Conservation (phyloP, 2,797 vertebrate species). For the Philypnodon macrostomus region DNA sequence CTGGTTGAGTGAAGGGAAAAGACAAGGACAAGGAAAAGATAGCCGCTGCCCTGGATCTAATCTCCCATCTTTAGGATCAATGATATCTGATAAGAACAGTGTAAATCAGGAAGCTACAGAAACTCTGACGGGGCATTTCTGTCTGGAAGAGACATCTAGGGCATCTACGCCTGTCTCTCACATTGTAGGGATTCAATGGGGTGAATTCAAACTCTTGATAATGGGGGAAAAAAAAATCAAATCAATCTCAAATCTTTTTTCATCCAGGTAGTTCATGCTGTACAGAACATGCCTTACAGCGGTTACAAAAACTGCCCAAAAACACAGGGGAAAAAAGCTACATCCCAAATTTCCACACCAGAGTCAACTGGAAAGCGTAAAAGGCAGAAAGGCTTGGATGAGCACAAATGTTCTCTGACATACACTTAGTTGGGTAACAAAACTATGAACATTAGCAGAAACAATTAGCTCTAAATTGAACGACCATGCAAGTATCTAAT, state of each 20-base stretch:
- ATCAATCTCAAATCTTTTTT: neutral
- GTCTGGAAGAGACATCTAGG: constrained; percentile 47
- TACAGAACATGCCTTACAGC: neutral
- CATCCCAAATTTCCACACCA: neutral
- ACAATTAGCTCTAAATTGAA: neutral
- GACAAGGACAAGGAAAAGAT: constrained; percentile 63
- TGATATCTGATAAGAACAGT: constrained; percentile 67
- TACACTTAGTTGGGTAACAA: too few species aligned
- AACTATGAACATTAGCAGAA: too few species aligned
- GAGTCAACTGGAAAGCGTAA: neutral
- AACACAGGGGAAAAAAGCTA: neutral
- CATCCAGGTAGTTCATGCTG: neutral
- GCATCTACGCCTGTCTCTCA: constrained; percentile 45
- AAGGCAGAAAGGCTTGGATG: neutral
- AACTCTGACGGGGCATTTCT: constrained; percentile 43
- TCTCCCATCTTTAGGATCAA: constrained; percentile 63
- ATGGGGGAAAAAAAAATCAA: too few species aligned
- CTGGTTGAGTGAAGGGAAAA: constrained; percentile 30
- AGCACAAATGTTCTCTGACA: neutral
- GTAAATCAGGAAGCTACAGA: constrained; percentile 63
- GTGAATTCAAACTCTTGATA: too few species aligned
- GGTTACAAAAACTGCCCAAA: constrained; percentile 30
- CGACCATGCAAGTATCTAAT: neutral
- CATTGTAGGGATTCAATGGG: too few species aligned
- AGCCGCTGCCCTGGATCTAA: constrained; percentile 55